Conservation (phyloP, 2,888 invertebrate genomes). For the Drosophila subsilvestris region DNA sequence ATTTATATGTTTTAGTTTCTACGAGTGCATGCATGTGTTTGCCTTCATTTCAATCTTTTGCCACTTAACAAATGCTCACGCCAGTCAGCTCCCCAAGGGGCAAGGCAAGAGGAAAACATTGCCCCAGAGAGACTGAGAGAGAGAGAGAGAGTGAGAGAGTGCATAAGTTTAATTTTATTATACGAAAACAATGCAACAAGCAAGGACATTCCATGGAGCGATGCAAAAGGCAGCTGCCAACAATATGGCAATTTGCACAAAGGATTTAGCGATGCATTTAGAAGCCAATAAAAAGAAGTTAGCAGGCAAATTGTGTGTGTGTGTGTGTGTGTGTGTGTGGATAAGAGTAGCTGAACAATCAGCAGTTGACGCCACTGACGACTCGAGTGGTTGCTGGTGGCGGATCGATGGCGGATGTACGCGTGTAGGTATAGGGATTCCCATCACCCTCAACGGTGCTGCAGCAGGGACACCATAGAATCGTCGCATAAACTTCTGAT, state of each 20-base stretch:
- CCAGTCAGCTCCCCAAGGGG: constrained; percentile 21
- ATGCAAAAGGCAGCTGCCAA: constrained; percentile 19
- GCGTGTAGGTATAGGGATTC: background rate
- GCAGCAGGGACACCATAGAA: too few species aligned
- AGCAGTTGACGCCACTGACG: constrained; percentile 25
- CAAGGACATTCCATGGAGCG: constrained; percentile 40
- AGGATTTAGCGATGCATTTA: constrained; percentile 73
- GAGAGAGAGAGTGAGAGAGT: constrained; percentile 45
- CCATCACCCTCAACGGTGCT: too few species aligned
- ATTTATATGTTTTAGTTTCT: background rate
- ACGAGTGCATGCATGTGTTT: constrained; percentile 35
- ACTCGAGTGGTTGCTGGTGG: constrained; percentile 27
- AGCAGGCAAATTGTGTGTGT: constrained; percentile 43
- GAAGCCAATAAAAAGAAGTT: constrained; percentile 71
- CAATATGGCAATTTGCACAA: constrained; percentile 71
- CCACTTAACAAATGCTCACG: constrained; percentile 77
- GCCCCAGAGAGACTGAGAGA: background rate
- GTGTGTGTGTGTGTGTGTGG: constrained; percentile 10
- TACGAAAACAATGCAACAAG: constrained; percentile 73
- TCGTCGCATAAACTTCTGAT: background rate
- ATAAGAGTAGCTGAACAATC: constrained; percentile 31
- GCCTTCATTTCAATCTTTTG: constrained; percentile 77
- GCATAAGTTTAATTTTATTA: constrained; percentile 78
- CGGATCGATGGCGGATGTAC: too few species aligned
- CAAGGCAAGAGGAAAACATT: constrained; percentile 1